These are phyloP conservation scores for Ceryle rudis DNA, from an alignment of 2,797 vertebrate genomes.

Conservation along the genomic window DNA sequence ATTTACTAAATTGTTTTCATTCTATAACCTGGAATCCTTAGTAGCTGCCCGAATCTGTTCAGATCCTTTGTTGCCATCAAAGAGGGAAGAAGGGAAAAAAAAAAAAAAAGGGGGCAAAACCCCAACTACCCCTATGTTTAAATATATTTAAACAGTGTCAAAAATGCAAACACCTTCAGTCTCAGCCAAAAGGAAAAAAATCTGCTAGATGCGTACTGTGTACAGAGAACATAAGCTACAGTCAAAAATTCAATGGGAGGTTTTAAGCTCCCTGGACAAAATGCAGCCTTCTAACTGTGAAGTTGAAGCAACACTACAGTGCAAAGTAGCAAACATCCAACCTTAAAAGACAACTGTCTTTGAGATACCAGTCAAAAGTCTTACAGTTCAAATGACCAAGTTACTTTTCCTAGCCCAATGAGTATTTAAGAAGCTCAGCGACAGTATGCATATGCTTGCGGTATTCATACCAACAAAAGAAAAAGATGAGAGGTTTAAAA, in stretches of 20 bases:
- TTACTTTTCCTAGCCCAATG: background rate
- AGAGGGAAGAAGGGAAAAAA: background rate
- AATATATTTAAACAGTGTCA: constrained; percentile 26
- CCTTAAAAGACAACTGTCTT: constrained; percentile 31
- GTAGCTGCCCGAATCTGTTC: constrained; percentile 16
- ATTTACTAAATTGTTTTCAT: background rate
- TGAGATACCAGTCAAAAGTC: constrained; percentile 25
- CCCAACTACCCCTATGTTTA: background rate
- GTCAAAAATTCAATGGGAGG: background rate
- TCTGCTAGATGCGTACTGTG: background rate
- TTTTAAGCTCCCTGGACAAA: constrained; percentile 24
- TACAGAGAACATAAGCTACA: constrained; percentile 35
- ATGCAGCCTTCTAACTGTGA: background rate
- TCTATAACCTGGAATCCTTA: constrained; percentile 15
- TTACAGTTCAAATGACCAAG: constrained; percentile 61
- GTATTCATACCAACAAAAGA: background rate
- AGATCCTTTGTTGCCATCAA: constrained; percentile 16
- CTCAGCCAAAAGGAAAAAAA: constrained; percentile 64
- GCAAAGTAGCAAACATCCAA: constrained; percentile 12
- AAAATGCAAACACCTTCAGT: constrained; percentile 51
- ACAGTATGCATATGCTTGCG: background rate
- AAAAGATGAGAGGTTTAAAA: background rate
- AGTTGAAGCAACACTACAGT: constrained; percentile 10
- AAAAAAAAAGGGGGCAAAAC: background rate
- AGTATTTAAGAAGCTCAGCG: constrained; percentile 3